Evolutionary conservation across 2,113 vertebrate genomes (phyloP).

Genomic region (Cyrtonyx montezumae): DNA sequence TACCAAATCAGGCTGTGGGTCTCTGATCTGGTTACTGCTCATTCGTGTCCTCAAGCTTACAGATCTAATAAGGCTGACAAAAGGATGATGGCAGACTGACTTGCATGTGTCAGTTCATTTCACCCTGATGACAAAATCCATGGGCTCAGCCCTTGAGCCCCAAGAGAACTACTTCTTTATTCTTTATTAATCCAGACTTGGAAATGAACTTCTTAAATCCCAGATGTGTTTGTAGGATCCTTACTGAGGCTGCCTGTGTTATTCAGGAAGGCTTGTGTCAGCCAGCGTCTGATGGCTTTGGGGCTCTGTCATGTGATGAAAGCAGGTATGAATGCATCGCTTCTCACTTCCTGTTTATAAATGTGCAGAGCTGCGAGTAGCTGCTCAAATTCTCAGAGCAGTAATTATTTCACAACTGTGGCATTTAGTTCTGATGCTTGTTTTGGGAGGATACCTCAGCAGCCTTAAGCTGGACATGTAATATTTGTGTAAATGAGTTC

Average conservation of each 20-base stretch:
- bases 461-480: not conserved
- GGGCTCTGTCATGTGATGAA: constrained; percentile 46
- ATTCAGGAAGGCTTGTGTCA: not conserved
- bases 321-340: constrained; percentile 59
- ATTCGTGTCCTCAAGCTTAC: not conserved
- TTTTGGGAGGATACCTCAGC: constrained; percentile 35
- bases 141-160: not conserved
- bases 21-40: not conserved
- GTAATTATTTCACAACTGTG: constrained; percentile 66
- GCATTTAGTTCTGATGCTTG: not conserved
- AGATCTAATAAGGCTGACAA: constrained; percentile 27
- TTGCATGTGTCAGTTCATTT: not conserved
- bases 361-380: constrained; percentile 27
- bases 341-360: constrained; percentile 67
- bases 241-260: constrained; percentile 5
- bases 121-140: constrained; percentile 13
- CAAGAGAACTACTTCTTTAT: not conserved
- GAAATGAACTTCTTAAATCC: constrained; percentile 4
- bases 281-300: constrained; percentile 34
- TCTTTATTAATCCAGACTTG: not conserved
- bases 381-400: not conserved
- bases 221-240: not conserved
- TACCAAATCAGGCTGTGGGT: not conserved
- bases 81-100: constrained; percentile 7
- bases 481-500: not conserved